Evolutionary conservation across 2,797 vertebrate genomes (phyloP).

Genomic region (Phyllotis vaccarum): DNA sequence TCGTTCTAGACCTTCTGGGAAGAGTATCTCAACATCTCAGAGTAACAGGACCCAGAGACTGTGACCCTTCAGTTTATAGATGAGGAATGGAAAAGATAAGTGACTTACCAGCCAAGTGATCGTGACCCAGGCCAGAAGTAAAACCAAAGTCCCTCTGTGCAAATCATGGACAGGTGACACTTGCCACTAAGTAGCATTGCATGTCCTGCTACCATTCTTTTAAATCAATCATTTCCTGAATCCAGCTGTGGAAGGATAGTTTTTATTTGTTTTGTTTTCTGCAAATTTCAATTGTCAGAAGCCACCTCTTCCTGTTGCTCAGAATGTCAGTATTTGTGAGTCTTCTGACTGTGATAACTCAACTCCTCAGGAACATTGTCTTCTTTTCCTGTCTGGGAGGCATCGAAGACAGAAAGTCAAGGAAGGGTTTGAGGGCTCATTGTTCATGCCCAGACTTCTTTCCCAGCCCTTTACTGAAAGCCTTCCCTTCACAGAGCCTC

Average conservation of each 20-base stretch:
- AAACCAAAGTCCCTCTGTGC: neutral
- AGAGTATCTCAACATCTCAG: conserved; percentile 6
- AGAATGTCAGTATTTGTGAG: neutral
- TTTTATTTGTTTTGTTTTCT: conserved; percentile 10
- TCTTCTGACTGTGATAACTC: neutral
- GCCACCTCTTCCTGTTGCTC: neutral
- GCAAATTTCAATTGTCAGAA: conserved; percentile 43
- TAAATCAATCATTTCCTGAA: no score
- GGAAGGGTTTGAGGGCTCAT: neutral
- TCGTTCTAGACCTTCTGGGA: neutral
- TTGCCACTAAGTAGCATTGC: neutral
- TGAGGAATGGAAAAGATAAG: neutral
- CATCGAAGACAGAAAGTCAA: neutral
- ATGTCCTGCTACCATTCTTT: no score
- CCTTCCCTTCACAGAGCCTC: neutral
- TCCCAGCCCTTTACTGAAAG: neutral
- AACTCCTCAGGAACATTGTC: neutral
- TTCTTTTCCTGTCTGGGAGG: neutral
- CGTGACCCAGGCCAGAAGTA: neutral
- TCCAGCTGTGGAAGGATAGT: neutral
- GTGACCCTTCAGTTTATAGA: neutral
- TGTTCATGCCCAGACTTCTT: neutral
- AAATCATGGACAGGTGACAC: neutral
- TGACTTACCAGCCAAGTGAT: neutral
- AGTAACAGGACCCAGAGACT: neutral